Evolutionary conservation across 2,797 vertebrate species (phyloP), one percentile per base, ranked within the genome.

Genomic region (Centroberyx gerrardi): DNA sequence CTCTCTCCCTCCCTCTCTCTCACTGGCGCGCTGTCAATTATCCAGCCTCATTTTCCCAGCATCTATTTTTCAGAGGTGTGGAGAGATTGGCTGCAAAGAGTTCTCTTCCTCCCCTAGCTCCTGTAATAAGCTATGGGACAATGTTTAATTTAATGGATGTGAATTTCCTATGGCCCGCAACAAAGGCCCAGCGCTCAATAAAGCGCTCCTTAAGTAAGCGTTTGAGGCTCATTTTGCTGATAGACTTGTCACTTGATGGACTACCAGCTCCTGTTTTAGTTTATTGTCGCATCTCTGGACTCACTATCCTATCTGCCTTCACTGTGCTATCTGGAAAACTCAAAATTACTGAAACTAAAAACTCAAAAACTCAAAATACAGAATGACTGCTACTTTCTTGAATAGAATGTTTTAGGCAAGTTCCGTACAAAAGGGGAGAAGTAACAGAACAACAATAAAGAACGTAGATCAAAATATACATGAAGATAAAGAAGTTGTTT

Each of bases 81-180:
- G 72, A 86, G 61, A 55, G 68, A 76, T 58, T 69, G 71, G 46
- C 64, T 72, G 44, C 76, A 72, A 74, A 64, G 46, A 56, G 40
- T 28, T 17, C 14, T 68, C 81, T 70, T 58, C 55, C 76, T 62
- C 29, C 63, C 40, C 18, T 3, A 27, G 31, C 42, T 82, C 55
- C 27, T 40, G 36, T 81, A 82, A 88, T 69, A 78, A 54, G 65
- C 65, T 76, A 52, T 56, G 58, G 72, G 62, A 44, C 73, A 40
- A 83, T 83, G 80, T 88, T 88, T 88, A 78, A 88, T 90, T 86
- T 69, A 84, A 77, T 72, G 69, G 49, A 72, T 82, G 72, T 69
- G 82, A 68, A 78, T 87, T 83, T 83, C 67, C 77, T 56, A 42
- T 8, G 13, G 64, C 65, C 59, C 70, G 4, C 3, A 80, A 78